phyloP scores from a whole-genome alignment of 1,140 invertebrate genomes.

The Halotydeus destructor region DNA sequence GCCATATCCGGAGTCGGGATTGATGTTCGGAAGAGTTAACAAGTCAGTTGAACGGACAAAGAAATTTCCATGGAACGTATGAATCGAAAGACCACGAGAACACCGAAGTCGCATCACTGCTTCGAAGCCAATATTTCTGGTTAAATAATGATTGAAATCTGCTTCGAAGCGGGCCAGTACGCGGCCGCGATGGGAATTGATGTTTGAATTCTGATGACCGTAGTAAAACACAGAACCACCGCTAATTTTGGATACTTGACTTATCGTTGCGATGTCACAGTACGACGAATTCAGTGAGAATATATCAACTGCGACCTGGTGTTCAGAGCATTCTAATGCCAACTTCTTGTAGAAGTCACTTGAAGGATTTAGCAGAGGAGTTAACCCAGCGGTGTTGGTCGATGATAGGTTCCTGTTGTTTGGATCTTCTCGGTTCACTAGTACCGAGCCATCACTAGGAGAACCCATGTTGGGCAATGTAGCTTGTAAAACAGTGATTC shows the following conservation, averaged over 20 bases:
- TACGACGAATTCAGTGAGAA: conserved; percentile 85
- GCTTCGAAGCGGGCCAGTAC: conserved; percentile 36
- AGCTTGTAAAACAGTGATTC: conserved; percentile 81
- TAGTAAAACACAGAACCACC: conserved; percentile 84
- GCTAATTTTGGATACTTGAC: conserved; percentile 82
- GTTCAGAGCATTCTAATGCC: conserved; percentile 82
- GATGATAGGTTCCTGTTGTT: conserved; percentile 52
- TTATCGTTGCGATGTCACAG: conserved; percentile 75
- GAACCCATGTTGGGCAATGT: conserved; percentile 75
- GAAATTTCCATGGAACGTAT: conserved; percentile 98
- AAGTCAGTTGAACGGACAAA: conserved; percentile 95
- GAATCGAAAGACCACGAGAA: conserved; percentile 62
- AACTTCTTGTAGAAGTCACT: conserved; percentile 97
- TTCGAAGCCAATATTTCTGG: conserved; percentile 94
- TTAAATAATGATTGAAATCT: conserved; percentile 68
- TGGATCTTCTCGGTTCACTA: conserved; percentile 65
- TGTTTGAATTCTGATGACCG: conserved; percentile 53
- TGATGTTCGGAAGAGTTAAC: conserved; percentile 85
- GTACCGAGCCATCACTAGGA: conserved; percentile 33
- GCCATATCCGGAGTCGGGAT: conserved; percentile 90
- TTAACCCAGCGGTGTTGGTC: conserved; percentile 21
- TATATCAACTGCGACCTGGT: conserved; percentile 87
- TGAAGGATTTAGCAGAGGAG: conserved; percentile 35
- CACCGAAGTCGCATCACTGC: conserved; percentile 93
- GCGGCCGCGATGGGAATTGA: not conserved